Evolutionary conservation across 2,113 vertebrate species (phyloP), one percentile per base, ranked within the genome.

Genomic region (Nesogale talazaci): DNA sequence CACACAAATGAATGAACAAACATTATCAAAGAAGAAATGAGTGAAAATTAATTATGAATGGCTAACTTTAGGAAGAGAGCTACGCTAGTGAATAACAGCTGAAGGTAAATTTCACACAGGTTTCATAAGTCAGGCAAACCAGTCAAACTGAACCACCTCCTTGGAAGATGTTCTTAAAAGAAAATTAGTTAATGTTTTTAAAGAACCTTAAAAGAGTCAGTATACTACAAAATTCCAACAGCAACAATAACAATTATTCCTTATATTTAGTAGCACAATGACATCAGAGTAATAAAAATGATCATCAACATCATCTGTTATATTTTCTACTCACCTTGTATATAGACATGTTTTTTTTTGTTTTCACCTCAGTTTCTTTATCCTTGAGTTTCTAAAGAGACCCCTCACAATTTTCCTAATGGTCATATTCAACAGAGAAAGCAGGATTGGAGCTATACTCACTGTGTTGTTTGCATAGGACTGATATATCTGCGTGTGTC

Each of bases 251-350:
- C 79, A 80, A 83, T 88, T 80, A 84, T 85, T 83, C 70, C 79
- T 75, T 93, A 75, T 88, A 72, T 74, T 93, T 93, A 94, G 90
- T 93, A 94, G 94, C 59, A 84, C 57, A 72, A 16, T 46, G 25
- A 52, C 83, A 17, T 70, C 31, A 36, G n/a, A 72, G 17, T 70
- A 92, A 11, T 81, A 86, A 93, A 63, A 95, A 88, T 95, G 69
- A 90, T 17, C 23, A 72, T 17, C 7, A 72, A 14, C 7, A 19
- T 82, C 90, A 91, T 57, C 67, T 38, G 31, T 3, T 92, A 92
- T 52, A 14, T 77, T 57, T 65, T 78, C 59, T 78, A 31, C 65
- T 57, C 14, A 84, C 61, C 34, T 0, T 29, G 14, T 15, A 46
- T 3, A 20, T 12, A 8, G 2, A 9, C 25, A n/a, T 46, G 23